Evolutionary conservation across 2,113 vertebrate genomes (phyloP), one percentile per base, ranked within the genome.

Genomic region (Rynchops niger): DNA sequence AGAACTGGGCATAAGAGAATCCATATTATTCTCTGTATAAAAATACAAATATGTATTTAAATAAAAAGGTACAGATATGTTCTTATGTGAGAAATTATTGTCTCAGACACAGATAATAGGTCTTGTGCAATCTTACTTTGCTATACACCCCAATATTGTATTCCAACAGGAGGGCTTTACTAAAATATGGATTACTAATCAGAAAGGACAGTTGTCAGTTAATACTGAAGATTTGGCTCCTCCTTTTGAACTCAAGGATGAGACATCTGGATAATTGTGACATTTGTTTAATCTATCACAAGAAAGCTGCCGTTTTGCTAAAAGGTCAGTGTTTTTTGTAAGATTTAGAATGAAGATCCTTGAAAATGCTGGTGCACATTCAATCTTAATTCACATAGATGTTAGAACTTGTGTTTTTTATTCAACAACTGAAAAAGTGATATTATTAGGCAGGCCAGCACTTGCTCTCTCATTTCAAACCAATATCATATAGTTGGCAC

Each of bases 101-200:
- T 45, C 55, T 73, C 30, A 40, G 29, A 49, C 42, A n/a, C 7
- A 62, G 25, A 38, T 66, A 88, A 81, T 43, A 56, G 23, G 2
- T 53, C 59, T 45, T 83, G 4, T 76, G 74, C 58, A 76, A 29
- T 61, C 22, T 72, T 90, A 59, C 32, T 55, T 86, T 74, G 32
- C 15, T 82, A 7, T 58, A 43, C 32, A 72, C 9, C 16, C 21
- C 43, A 42, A 50, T 86, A 76, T 61, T 2, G 0, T 93, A 71
- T 82, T 86, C 53, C n/a, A 80, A 42, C 27, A 82, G 45, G 19
- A 90, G 5, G 14, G 5, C 16, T 86, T 95, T 88, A 50, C 16
- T 71, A 76, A 72, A 93, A 95, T 77, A 80, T 29, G 12, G 38
- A 92, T 76, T 72, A 88, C 93, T 92, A 49, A 93, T 86, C 26